Evolutionary conservation across 2,888 invertebrate species (phyloP).

Genomic region (Anarsia innoxiella): DNA sequence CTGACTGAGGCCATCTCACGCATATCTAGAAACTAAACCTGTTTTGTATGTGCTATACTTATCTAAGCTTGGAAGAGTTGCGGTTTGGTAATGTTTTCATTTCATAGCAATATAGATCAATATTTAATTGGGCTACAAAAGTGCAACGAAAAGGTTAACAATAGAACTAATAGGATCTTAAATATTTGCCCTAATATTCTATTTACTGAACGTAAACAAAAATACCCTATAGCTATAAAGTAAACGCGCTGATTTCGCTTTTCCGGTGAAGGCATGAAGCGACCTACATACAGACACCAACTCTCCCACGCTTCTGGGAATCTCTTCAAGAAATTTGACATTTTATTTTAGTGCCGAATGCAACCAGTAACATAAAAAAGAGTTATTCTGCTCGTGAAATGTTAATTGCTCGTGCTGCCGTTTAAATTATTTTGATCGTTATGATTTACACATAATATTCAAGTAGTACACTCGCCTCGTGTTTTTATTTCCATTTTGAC

Average conservation of each 20-base stretch:
- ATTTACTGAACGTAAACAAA: conserved; percentile 23
- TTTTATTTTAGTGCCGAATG: conserved; percentile 44
- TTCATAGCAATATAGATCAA: too few relatives aligned
- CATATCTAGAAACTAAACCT: background rate
- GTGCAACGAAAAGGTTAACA: too few relatives aligned
- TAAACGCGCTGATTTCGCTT: conserved; percentile 24
- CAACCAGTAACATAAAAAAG: conserved; percentile 23
- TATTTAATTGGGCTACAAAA: too few relatives aligned
- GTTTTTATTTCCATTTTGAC: too few relatives aligned
- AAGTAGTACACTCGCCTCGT: too few relatives aligned
- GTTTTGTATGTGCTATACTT: too few relatives aligned
- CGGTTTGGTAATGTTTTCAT: too few relatives aligned
- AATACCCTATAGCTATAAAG: conserved; percentile 23
- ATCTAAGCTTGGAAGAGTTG: too few relatives aligned
- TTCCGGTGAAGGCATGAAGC: conserved; percentile 30
- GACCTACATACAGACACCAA: conserved; percentile 43
- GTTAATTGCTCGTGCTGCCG: background rate
- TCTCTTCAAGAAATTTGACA: conserved; percentile 42
- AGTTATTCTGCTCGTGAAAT: conserved; percentile 5
- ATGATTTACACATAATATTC: too few relatives aligned
- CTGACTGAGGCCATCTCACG: conserved; percentile 5
- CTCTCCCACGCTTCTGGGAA: conserved; percentile 59
- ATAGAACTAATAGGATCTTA: too few relatives aligned
- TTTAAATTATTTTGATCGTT: background rate
- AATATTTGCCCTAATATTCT: conserved; percentile 25